Evolutionary conservation across 2,888 invertebrate genomes (phyloP).

Genomic region (Cheiracanthium punctorium): DNA sequence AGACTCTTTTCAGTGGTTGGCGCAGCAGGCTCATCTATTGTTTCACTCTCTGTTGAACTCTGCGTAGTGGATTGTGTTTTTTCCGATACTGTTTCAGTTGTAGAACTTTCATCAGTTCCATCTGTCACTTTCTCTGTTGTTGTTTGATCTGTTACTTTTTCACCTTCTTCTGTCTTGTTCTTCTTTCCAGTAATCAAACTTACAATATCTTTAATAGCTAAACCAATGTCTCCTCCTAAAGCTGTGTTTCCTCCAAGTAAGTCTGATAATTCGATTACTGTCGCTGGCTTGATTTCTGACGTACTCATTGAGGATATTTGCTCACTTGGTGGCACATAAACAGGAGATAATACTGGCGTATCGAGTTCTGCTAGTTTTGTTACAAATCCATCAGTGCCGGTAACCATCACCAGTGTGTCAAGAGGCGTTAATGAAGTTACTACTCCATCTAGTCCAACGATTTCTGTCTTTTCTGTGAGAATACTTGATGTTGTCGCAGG

Average conservation of each 20-base stretch:
- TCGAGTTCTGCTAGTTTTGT: slow-evolving; percentile 62
- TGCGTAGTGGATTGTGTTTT: background rate
- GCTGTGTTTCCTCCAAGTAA: slow-evolving; percentile 71
- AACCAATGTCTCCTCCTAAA: slow-evolving; percentile 72
- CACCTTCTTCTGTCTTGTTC: slow-evolving; percentile 56
- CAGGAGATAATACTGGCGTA: slow-evolving; percentile 27
- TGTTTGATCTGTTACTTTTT: slow-evolving; percentile 20
- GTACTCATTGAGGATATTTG: slow-evolving; percentile 8
- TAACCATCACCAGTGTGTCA: slow-evolving; percentile 55
- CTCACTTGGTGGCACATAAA: slow-evolving; percentile 33
- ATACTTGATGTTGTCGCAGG: slow-evolving; percentile 54
- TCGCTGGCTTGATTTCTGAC: slow-evolving; percentile 71
- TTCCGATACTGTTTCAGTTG: slow-evolving; percentile 1
- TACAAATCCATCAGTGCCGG: slow-evolving; percentile 65
- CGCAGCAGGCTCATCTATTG: background rate
- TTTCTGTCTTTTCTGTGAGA: slow-evolving; percentile 51
- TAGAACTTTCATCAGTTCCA: slow-evolving; percentile 11
- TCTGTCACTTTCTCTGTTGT: slow-evolving; percentile 10
- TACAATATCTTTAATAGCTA: slow-evolving; percentile 73
- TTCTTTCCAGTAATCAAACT: slow-evolving; percentile 71
- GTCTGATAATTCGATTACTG: slow-evolving; percentile 73
- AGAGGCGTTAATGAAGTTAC: slow-evolving; percentile 52
- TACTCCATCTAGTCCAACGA: slow-evolving; percentile 59
- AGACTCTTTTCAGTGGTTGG: background rate
- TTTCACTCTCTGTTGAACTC: background rate